Evolutionary conservation across 2,888 invertebrate species (phyloP), one percentile per base, ranked within the genome.

Genomic region (Ecdyonurus torrentis): DNA sequence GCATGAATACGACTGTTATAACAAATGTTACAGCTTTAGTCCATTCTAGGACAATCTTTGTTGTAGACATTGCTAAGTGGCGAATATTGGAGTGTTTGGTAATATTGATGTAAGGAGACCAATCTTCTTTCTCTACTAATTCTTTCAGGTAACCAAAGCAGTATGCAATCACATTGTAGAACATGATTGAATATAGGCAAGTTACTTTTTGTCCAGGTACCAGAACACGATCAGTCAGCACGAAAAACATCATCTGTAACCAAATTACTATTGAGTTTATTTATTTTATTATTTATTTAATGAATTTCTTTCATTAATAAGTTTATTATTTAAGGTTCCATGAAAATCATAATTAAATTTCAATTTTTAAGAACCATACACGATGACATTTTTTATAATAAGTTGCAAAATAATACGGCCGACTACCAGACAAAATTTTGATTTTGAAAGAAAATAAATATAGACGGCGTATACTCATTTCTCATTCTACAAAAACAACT

Each of bases 111-210:
- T 85, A 86, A 0, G 86, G 84, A 0, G 85, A 84, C 87, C 87
- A 88, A 74, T 87, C 85, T 71, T 86, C 85, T 70, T 87, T 86
- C 68, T 84, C 83, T 67, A 84, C 79, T 5, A 86, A 77, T 71
- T 87, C 87, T 66, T 84, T 83, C 23, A 87, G 82, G 75, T 89
- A 89, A 68, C 83, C 81, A 15, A 87, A 82, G 69, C 87, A 86
- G 74, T 89, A 89, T 1, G 88, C 85, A 66, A 87, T 78, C 5
- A 88, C 88, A 73, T 89, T 89, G 79, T 87, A 89, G 75, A 89
- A 88, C 84, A 89, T 85, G 20, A 89, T 77, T 0, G 87, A 86
- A 74, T 89, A 89, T 23, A 89, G 79, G 58, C 84, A 83, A 1
- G 87, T 87, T 53, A 86, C 78, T 69, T 79, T 74, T 67, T 76